Conservation (phyloP, 2,797 vertebrate genomes). For the Harpagifer antarcticus region DNA sequence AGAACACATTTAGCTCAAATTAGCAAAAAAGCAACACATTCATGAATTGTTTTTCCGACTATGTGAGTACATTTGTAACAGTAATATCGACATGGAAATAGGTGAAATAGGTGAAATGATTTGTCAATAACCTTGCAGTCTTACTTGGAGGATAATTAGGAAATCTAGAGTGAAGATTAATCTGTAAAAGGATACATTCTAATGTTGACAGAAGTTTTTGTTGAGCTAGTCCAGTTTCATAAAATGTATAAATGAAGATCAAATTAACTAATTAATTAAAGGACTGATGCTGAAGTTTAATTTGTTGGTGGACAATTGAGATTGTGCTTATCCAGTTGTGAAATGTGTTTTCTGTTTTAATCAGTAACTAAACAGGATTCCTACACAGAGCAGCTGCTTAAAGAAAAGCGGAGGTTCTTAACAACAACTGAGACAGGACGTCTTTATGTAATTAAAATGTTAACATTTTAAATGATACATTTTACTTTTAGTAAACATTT, state of each 20-base stretch:
- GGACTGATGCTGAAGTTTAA: neutral
- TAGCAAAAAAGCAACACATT: slow-evolving; percentile 38
- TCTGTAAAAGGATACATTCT: slow-evolving; percentile 20
- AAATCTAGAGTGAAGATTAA: slow-evolving; percentile 10
- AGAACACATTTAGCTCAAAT: slow-evolving; percentile 64
- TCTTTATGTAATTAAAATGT: too few relatives aligned
- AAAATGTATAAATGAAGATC: slow-evolving; percentile 15
- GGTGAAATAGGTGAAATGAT: slow-evolving; percentile 24
- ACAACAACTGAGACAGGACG: too few relatives aligned
- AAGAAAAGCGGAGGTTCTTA: too few relatives aligned
- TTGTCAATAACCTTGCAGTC: slow-evolving; percentile 31
- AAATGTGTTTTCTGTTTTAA: too few relatives aligned
- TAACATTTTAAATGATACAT: too few relatives aligned
- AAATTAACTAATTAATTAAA: slow-evolving; percentile 20
- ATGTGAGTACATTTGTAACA: slow-evolving; percentile 54
- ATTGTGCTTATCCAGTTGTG: neutral
- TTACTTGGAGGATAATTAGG: slow-evolving; percentile 49
- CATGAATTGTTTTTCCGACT: slow-evolving; percentile 19
- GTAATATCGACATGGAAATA: slow-evolving; percentile 35
- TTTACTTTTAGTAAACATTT: too few relatives aligned
- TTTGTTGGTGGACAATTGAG: neutral
- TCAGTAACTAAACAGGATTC: too few relatives aligned
- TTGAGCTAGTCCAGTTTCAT: neutral
- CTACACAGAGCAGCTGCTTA: too few relatives aligned
- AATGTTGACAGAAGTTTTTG: slow-evolving; percentile 27